Base-by-base conservation (phyloP, 1,140 invertebrate genomes). In the Halictus rubicundus region DNA sequence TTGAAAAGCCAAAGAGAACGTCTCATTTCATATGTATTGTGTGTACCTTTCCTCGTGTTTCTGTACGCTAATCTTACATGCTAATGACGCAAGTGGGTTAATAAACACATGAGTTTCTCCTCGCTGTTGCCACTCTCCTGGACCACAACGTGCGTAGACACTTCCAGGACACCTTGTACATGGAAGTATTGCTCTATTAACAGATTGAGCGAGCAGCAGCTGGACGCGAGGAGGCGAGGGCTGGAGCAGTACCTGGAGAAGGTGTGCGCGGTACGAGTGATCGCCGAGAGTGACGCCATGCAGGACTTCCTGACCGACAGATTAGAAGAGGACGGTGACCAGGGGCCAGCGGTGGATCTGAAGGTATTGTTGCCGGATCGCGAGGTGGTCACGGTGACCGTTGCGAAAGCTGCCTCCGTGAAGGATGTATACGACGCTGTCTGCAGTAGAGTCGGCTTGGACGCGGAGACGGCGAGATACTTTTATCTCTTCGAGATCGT, bases 401-500 rank as follows among this genome's bases (percentile, higher is more conserved):
- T 99, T n/a, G 95, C 96, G 77, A 97, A 98, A 90, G 98, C 97
- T 83, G 96, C 97, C 25, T 97, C 96, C 85, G 96, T 98, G 3
- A 97, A 98, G 83, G 96, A 98, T 84, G 98, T 99, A 6, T 99
- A 98, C 93, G 94, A 96, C 78, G 96, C 96, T 3, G 96, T 99
- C n/a, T 96, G 97, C 73, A 95, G 97, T 71, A 97, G 98, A 93
- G 96, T 99, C 68, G 95, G 95, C 37, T 93, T 99, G 78, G 95
- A 95, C 52, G 95, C 96, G 72, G 96, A 97, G 78, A 96, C 97
- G 65, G 95, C 97, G 52, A 96, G 96, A 89, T 98, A 97, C 94
- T 99, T 99, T 94, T 98, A 99, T 89, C 94, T 99, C 42, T 99
- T 99, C 94, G 99, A 99, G 94, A 99, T 99, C 87, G 97, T 99